Conservation (phyloP, 2,888 invertebrate species). For the Drosophila meridiana region DNA sequence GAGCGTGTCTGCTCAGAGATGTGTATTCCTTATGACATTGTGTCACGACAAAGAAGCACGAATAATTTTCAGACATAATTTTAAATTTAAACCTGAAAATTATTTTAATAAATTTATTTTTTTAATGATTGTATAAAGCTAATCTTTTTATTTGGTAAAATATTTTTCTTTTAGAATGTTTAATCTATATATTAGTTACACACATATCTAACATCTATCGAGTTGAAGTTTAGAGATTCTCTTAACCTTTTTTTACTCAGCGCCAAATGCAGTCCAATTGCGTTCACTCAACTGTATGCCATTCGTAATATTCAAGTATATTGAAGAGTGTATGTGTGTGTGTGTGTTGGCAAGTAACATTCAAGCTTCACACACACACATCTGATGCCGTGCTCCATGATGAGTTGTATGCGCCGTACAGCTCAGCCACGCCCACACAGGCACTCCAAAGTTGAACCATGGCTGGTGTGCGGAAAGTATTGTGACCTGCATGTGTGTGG, state of each 20-base stretch:
- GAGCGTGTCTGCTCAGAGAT: not conserved
- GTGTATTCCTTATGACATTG: not conserved
- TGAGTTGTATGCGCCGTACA: constrained; percentile 34
- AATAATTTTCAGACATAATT: not conserved
- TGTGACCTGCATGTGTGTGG: not conserved
- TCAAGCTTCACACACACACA: constrained; percentile 31
- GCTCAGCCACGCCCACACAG: constrained; percentile 14
- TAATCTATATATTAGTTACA: not conserved
- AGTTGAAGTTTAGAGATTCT: too few relatives aligned
- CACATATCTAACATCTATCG: not conserved
- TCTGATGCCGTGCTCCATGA: constrained; percentile 27
- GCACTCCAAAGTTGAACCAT: constrained; percentile 7
- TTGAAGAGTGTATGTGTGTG: not conserved
- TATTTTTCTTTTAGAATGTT: not conserved
- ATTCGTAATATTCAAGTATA: constrained; percentile 9
- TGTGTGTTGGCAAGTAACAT: not conserved
- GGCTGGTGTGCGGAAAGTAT: constrained; percentile 27
- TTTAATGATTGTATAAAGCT: too few relatives aligned
- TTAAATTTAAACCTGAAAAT: not conserved
- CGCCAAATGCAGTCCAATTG: constrained; percentile 31
- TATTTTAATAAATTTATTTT: not conserved
- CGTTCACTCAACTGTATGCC: constrained; percentile 32
- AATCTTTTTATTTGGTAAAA: not conserved
- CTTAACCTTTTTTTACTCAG: not conserved
- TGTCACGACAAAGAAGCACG: not conserved